Evolutionary conservation across 2,797 vertebrate species (phyloP).

Genomic region (Leptatherina wallacei): DNA sequence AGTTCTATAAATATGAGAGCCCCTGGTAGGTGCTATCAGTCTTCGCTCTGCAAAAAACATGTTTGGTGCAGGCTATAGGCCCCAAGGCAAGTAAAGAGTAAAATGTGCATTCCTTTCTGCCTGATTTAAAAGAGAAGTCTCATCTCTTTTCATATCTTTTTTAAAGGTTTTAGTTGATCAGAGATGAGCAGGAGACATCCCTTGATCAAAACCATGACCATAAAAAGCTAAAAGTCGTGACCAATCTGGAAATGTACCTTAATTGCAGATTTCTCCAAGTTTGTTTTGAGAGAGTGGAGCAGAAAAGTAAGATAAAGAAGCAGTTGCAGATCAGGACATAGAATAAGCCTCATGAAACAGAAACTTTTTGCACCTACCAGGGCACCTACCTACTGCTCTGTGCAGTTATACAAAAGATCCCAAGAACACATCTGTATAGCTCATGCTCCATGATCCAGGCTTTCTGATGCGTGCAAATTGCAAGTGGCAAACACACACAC

Average conservation of each 20-base stretch:
- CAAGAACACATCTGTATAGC: constrained; percentile 3
- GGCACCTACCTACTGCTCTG: no score
- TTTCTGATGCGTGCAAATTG: constrained; percentile 27
- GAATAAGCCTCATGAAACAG: neutral
- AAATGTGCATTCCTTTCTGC: constrained; percentile 81
- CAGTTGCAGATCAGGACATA: neutral
- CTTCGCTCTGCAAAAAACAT: constrained; percentile 62
- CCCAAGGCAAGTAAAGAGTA: constrained; percentile 64
- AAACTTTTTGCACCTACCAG: neutral
- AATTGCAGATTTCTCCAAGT: constrained; percentile 28
- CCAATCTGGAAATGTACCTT: constrained; percentile 36
- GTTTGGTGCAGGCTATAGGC: constrained; percentile 68
- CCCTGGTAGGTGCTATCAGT: constrained; percentile 51
- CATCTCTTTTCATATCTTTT: constrained; percentile 66
- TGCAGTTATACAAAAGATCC: constrained; percentile 12
- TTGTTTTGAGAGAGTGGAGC: constrained; percentile 29
- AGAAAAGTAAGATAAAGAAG: constrained; percentile 7
- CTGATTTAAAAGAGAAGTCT: constrained; percentile 76
- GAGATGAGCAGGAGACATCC: constrained; percentile 70
- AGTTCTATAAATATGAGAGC: constrained; percentile 39
- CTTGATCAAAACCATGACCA: constrained; percentile 50
- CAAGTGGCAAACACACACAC: constrained; percentile 37
- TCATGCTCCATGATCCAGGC: constrained; percentile 15
- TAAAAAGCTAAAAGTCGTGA: constrained; percentile 34
- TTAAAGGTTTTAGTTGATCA: constrained; percentile 72